Evolutionary conservation across 2,888 invertebrate species (phyloP).

Genomic region (Drosophila atripex): DNA sequence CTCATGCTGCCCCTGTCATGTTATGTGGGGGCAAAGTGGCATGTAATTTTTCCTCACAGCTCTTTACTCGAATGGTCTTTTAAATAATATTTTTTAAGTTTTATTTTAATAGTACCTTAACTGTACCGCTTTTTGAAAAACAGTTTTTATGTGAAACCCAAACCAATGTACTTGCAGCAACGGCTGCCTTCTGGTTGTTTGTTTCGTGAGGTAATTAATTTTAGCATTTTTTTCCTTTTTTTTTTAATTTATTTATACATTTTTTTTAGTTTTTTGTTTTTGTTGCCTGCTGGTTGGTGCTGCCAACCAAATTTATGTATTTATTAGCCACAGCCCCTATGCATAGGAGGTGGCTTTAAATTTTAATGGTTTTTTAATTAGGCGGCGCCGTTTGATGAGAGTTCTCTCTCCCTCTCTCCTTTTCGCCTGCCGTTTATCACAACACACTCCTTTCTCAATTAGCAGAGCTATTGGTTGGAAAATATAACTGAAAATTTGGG

Average conservation of each 20-base stretch:
- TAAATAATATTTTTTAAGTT: neutral
- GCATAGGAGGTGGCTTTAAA: slow-evolving; percentile 64
- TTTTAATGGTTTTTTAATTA: slow-evolving; percentile 77
- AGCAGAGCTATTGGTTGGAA: slow-evolving; percentile 5
- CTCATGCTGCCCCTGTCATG: neutral
- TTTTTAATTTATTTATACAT: no score
- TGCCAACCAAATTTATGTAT: slow-evolving; percentile 70
- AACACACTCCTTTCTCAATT: slow-evolving; percentile 17
- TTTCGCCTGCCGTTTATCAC: neutral
- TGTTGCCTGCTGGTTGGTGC: no score
- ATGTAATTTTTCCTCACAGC: no score
- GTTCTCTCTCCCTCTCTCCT: neutral
- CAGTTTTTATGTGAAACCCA: slow-evolving; percentile 1
- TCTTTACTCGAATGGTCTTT: no score
- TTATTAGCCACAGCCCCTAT: slow-evolving; percentile 57
- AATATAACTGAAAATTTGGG: neutral
- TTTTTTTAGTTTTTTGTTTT: slow-evolving; percentile 22
- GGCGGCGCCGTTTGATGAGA: slow-evolving; percentile 67
- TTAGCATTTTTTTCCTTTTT: slow-evolving; percentile 42
- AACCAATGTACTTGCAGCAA: slow-evolving; percentile 38
- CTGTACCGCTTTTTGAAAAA: neutral
- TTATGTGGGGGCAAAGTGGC: no score
- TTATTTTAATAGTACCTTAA: neutral
- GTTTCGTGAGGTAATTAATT: slow-evolving; percentile 73
- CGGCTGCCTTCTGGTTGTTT: slow-evolving; percentile 35